Conservation (phyloP, 2,888 invertebrate species). For the Stramonita haemastoma region DNA sequence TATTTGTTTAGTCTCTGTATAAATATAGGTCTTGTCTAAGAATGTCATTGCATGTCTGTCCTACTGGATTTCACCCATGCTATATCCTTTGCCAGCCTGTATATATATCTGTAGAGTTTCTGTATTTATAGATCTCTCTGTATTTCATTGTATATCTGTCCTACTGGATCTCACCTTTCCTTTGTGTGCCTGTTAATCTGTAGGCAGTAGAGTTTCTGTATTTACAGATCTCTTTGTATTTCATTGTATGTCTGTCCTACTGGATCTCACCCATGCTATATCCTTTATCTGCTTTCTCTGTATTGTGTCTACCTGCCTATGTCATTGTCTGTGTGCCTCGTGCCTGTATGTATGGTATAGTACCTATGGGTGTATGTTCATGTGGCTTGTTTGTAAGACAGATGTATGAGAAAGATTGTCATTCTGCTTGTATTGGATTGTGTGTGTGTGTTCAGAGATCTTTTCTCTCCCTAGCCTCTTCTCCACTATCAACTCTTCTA, state of each 20-base stretch:
- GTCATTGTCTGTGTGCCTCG: neutral
- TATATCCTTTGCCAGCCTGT: constrained; percentile 65
- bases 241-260: constrained; percentile 82
- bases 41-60: constrained; percentile 80
- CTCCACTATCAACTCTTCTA: no score
- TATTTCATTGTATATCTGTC: constrained; percentile 80
- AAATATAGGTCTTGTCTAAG: no score
- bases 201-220: neutral
- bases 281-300: constrained; percentile 80
- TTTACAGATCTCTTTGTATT: no score
- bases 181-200: neutral
- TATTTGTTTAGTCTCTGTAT: neutral
- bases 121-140: no score
- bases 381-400: no score
- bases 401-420: neutral
- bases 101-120: neutral
- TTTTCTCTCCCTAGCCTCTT: neutral
- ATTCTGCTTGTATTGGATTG: neutral
- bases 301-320: no score
- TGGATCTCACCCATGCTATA: constrained; percentile 86
- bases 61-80: constrained; percentile 87
- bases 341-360: no score
- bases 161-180: constrained; percentile 84
- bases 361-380: no score
- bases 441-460: neutral